These are phyloP conservation scores for Lepus oiostolus DNA, from an alignment of 2,797 vertebrate species.

Conservation along the genomic window DNA sequence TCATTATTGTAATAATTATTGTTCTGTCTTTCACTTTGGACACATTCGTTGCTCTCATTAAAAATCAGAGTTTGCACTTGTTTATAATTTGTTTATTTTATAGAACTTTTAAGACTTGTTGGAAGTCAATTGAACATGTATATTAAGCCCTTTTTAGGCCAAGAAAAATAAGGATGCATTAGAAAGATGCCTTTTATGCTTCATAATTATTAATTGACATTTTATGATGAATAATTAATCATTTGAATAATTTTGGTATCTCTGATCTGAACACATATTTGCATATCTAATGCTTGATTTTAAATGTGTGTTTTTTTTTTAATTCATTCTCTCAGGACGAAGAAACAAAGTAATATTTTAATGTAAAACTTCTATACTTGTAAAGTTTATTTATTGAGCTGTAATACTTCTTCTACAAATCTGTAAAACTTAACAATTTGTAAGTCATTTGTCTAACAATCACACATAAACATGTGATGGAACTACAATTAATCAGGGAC, in stretches of 20 bases:
- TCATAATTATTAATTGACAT: constrained; percentile 97
- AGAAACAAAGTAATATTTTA: constrained; percentile 90
- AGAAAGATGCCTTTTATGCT: constrained; percentile 93
- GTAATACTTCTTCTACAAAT: constrained; percentile 78
- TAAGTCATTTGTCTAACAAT: constrained; percentile 77
- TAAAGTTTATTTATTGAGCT: constrained; percentile 84
- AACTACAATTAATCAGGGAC: constrained; percentile 67
- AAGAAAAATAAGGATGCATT: constrained; percentile 92
- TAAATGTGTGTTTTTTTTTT: constrained; percentile 89
- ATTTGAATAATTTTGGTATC: constrained; percentile 98
- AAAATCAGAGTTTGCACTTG: constrained; percentile 86
- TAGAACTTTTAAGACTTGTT: constrained; percentile 89
- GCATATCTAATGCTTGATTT: constrained; percentile 96
- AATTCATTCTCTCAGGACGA: constrained; percentile 92
- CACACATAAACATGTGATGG: constrained; percentile 68
- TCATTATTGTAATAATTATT: background rate
- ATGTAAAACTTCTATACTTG: constrained; percentile 85
- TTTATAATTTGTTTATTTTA: constrained; percentile 89
- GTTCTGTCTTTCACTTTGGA: constrained; percentile 61
- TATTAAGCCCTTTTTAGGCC: constrained; percentile 89
- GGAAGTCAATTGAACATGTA: constrained; percentile 87
- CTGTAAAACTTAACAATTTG: constrained; percentile 84
- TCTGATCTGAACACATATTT: constrained; percentile 98
- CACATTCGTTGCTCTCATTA: constrained; percentile 82
- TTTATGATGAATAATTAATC: constrained; percentile 98